Evolutionary conservation across 1,140 invertebrate species (phyloP), one percentile per base, ranked within the genome.

Genomic region (Zaprionus gabonicus): DNA sequence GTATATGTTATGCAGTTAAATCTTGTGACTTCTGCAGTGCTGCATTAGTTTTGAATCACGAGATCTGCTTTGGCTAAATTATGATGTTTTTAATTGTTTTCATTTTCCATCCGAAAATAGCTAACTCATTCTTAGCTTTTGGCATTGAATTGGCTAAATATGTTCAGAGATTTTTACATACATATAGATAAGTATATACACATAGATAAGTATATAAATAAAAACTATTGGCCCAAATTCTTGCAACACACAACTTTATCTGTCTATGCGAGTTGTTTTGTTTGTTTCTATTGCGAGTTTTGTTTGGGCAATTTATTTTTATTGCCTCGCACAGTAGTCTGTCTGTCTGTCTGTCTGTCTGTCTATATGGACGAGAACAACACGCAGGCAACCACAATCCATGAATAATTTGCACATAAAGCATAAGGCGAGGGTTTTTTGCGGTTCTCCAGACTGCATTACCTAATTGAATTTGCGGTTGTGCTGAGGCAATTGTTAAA

Each of bases 11-110:
- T 80, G 44, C 58, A 59, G 68, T 81, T 78, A 56, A 71, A 73
- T 84, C 80, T 83, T 78, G 81, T 88, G 83, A 87, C 74, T 88
- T 72, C 60, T 78, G 77, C 66, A 79, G 27, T 56, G 20, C 23
- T 17, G 15, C 41, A 17, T 51, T 12, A 84, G 69, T 62, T 49
- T 67, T 70, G 69, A 58, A 72, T 59, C 59, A 64, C 53, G 53
- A 64, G 63, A 78, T 63, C 65, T 57, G 44, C 28, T 46, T 67
- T n/a, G 31, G 20, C 7, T 31, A 25, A 38, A 27, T 55, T 38
- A 9, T 64, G 13, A 23, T 13, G 27, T 27, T 13, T 7, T n/a
- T 56, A 23, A 34, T 10, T 68, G 27, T 55, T 69, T 75, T 74
- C 36, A 10, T 17, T 53, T 53, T 69, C 41, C 36, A 28, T 12